Percentiles rank a stretch among this genome's conserved stretches.
These are phyloP conservation scores for Strigamia maritima DNA, from an alignment of 2,888 invertebrate genomes.

Conservation along the genomic window DNA sequence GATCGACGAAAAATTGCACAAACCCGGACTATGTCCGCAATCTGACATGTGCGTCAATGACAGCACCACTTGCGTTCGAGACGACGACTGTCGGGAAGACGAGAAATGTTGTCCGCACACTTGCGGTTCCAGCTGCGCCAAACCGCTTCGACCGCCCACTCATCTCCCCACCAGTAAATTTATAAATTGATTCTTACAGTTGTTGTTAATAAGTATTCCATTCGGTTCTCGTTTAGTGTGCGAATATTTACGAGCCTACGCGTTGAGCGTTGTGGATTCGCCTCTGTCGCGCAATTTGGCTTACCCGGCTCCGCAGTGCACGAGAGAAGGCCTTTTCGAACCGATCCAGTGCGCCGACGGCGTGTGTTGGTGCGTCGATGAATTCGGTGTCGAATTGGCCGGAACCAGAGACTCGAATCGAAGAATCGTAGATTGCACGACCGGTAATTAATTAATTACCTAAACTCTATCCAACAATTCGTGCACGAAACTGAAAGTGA, in stretches of 20 bases:
- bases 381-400: slow-evolving; percentile 49
- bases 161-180: slow-evolving; percentile 43
- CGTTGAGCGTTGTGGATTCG: slow-evolving; percentile 79
- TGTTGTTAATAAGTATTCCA: background rate
- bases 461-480: too few species aligned
- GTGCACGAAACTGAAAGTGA: too few species aligned
- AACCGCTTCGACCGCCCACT: slow-evolving; percentile 38
- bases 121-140: slow-evolving; percentile 46
- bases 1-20: slow-evolving; percentile 42
- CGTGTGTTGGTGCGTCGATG: slow-evolving; percentile 51
- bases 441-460: too few species aligned
- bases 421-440: background rate
- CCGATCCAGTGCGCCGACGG: slow-evolving; percentile 63
- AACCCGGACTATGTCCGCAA: slow-evolving; percentile 49
- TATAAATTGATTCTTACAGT: background rate
- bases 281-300: slow-evolving; percentile 76
- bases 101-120: slow-evolving; percentile 46
- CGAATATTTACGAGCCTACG: slow-evolving; percentile 76
- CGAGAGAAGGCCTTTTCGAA: slow-evolving; percentile 65
- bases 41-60: slow-evolving; percentile 44
- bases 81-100: slow-evolving; percentile 49
- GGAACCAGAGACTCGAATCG: slow-evolving; percentile 41
- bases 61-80: slow-evolving; percentile 46
- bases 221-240: slow-evolving; percentile 67
- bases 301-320: slow-evolving; percentile 67